These are phyloP conservation scores for Cecidostiba fungosa DNA, from an alignment of 2,888 invertebrate genomes.

Conservation along the genomic window DNA sequence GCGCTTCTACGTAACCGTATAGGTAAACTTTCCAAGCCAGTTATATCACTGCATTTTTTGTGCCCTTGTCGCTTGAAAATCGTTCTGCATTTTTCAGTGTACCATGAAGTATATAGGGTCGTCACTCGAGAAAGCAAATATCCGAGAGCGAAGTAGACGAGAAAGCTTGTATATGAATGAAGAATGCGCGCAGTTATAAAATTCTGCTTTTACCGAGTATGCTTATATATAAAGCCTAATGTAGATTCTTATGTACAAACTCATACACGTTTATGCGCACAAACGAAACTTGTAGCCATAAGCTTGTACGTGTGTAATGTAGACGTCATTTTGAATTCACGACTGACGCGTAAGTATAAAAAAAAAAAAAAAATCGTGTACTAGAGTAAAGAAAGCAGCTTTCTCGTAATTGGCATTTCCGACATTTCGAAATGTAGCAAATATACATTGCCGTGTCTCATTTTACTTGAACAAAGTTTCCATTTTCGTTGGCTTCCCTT, in stretches of 20 bases:
- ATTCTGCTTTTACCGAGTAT: neutral
- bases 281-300: no score
- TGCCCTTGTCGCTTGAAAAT: neutral
- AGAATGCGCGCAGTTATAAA: neutral
- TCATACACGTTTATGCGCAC: no score
- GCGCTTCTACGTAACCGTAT: neutral
- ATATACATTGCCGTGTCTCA: no score
- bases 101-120: neutral
- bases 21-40: neutral
- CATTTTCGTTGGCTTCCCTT: neutral
- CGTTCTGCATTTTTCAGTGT: neutral
- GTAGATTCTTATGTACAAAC: neutral
- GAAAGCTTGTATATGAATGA: neutral
- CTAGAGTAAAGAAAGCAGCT: no score
- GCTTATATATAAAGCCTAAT: neutral
- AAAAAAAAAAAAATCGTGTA: no score
- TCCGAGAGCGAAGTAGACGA: neutral
- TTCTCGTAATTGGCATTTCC: neutral
- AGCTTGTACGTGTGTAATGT: no score
- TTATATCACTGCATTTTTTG: neutral
- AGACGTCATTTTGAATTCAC: no score
- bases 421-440: neutral
- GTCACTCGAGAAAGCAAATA: neutral
- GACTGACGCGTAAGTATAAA: no score
- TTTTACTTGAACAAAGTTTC: neutral